Conservation (phyloP, 2,797 vertebrate species). For the Furcifer pardalis region DNA sequence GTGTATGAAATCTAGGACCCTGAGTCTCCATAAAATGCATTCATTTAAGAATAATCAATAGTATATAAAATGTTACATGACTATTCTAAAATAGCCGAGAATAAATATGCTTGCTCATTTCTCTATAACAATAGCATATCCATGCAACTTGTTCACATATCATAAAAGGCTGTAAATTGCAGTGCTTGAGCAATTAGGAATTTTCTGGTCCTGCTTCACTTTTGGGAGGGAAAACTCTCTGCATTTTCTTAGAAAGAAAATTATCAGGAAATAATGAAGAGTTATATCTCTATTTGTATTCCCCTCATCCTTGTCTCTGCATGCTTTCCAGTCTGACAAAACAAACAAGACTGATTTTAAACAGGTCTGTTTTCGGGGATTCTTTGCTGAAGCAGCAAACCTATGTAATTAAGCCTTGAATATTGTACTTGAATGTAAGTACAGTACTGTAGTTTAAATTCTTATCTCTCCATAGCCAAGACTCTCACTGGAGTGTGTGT, state of each 20-base stretch:
- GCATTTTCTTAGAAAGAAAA: constrained; percentile 5
- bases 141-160: neutral
- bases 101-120: neutral
- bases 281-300: neutral
- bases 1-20: neutral
- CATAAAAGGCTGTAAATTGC: neutral
- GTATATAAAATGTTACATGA: constrained; percentile 10
- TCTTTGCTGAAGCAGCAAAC: neutral
- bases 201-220: neutral
- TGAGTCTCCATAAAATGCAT: constrained; percentile 26
- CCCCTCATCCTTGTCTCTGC: neutral
- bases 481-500: no score
- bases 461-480: no score
- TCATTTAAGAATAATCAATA: constrained; percentile 3
- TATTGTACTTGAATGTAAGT: neutral
- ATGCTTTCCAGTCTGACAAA: constrained; percentile 7
- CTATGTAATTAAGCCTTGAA: no score
- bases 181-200: constrained; percentile 13
- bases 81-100: constrained; percentile 10
- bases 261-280: neutral
- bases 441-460: neutral
- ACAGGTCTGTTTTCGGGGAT: neutral
- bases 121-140: constrained; percentile 5
- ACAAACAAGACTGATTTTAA: neutral
- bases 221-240: neutral